Percentiles rank a stretch among this genome's conserved stretches.
Evolutionary conservation across 1,140 invertebrate genomes (phyloP).

Genomic region (Drosophila nikananu): DNA sequence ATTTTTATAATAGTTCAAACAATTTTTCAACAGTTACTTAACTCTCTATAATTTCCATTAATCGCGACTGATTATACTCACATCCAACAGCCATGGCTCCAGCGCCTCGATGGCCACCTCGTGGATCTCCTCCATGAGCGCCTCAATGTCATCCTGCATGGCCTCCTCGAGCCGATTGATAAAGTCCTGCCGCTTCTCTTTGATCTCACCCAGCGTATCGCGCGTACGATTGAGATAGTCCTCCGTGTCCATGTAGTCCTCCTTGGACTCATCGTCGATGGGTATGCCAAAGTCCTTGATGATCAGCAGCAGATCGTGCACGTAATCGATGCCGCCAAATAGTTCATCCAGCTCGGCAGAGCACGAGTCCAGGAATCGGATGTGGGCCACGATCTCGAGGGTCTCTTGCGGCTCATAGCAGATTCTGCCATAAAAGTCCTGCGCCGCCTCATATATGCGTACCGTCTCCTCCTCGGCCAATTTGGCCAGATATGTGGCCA

Average conservation of each 20-base stretch:
- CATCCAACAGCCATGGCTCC: slow-evolving; percentile 64
- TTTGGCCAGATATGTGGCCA: slow-evolving; percentile 86
- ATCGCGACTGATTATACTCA: slow-evolving; percentile 22
- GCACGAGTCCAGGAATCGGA: slow-evolving; percentile 89
- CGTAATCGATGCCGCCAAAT: slow-evolving; percentile 88
- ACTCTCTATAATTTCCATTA: neutral
- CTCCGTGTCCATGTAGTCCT: slow-evolving; percentile 87
- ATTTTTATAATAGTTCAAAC: too few species aligned
- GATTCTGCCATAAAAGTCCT: slow-evolving; percentile 88
- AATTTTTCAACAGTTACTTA: too few species aligned
- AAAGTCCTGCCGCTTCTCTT: slow-evolving; percentile 86
- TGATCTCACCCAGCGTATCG: slow-evolving; percentile 82
- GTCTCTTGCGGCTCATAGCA: slow-evolving; percentile 88
- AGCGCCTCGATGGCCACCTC: slow-evolving; percentile 85
- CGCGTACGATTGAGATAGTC: slow-evolving; percentile 86
- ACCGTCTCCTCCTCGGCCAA: slow-evolving; percentile 88
- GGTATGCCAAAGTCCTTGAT: slow-evolving; percentile 90
- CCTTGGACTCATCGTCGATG: slow-evolving; percentile 88
- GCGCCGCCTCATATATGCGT: slow-evolving; percentile 87
- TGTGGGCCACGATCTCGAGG: slow-evolving; percentile 89
- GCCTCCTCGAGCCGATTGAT: slow-evolving; percentile 86
- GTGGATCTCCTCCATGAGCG: slow-evolving; percentile 86
- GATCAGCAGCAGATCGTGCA: slow-evolving; percentile 90
- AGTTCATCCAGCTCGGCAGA: slow-evolving; percentile 88
- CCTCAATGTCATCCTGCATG: slow-evolving; percentile 86